phyloP scores from a whole-genome alignment of 2,113 vertebrate species.

The Eleginops maclovinus region DNA sequence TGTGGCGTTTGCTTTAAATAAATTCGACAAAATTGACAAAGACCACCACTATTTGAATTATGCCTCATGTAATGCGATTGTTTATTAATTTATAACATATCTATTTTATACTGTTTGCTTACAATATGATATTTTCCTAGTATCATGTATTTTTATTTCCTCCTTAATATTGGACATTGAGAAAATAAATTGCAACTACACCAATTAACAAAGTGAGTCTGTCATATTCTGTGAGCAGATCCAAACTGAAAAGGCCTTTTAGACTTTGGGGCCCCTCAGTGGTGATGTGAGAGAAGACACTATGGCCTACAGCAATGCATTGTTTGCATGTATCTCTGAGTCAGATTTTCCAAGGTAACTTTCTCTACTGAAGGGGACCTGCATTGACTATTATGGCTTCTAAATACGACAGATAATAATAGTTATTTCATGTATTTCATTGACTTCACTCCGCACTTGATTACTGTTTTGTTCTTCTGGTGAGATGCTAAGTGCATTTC shows the following conservation, averaged over 20 bases:
- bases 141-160: background rate
- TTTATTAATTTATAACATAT: constrained; percentile 32
- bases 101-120: constrained; percentile 4
- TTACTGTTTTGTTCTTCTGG: too few species aligned
- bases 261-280: background rate
- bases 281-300: background rate
- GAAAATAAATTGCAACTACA: constrained; percentile 24
- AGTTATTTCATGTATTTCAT: background rate
- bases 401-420: constrained; percentile 24
- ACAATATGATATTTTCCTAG: background rate
- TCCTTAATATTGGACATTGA: constrained; percentile 2
- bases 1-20: background rate
- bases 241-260: background rate
- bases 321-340: too few species aligned
- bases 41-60: constrained; percentile 4
- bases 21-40: constrained; percentile 14
- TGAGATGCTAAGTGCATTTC: background rate
- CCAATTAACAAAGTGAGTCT: background rate
- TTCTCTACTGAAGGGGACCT: background rate
- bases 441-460: too few species aligned
- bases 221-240: background rate
- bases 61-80: background rate
- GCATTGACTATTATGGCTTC: constrained; percentile 2
- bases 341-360: background rate
- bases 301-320: background rate